These are phyloP conservation scores for Agrochola macilenta DNA, from an alignment of 2,888 invertebrate species.

Conservation along the genomic window DNA sequence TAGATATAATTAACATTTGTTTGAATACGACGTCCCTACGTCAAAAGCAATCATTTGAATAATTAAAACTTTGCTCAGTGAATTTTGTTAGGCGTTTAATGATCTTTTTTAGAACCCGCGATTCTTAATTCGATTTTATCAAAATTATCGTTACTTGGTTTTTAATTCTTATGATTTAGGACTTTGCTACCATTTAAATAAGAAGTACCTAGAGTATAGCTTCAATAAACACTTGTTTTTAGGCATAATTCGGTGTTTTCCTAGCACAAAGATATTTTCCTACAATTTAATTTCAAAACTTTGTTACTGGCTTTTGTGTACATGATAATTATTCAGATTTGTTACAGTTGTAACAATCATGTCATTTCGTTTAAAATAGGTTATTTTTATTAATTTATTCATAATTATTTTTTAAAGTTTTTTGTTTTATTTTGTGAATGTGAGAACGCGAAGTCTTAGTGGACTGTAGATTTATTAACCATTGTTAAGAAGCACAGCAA, in stretches of 20 bases:
- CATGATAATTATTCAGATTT: too few relatives aligned
- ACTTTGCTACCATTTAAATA: neutral
- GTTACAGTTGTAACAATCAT: too few relatives aligned
- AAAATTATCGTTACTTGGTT: constrained; percentile 42
- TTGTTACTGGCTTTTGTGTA: too few relatives aligned
- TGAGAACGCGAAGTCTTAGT: too few relatives aligned
- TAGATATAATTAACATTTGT: constrained; percentile 19
- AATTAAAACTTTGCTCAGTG: constrained; percentile 60
- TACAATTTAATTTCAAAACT: too few relatives aligned
- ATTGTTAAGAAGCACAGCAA: too few relatives aligned
- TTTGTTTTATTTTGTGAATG: too few relatives aligned
- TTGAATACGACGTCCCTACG: constrained; percentile 36
- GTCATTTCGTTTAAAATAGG: too few relatives aligned
- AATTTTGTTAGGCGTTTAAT: constrained; percentile 64
- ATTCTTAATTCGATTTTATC: constrained; percentile 40
- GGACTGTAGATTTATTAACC: too few relatives aligned
- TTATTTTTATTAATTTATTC: too few relatives aligned
- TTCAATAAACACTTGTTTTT: neutral
- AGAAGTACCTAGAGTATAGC: neutral
- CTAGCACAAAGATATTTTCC: too few relatives aligned
- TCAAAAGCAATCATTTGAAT: constrained; percentile 56
- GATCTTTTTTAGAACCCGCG: constrained; percentile 41
- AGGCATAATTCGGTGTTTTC: neutral
- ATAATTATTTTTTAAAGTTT: too few relatives aligned
- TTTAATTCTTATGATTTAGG: neutral